Conservation (phyloP, 2,113 vertebrate species). For the Mungos mungo region DNA sequence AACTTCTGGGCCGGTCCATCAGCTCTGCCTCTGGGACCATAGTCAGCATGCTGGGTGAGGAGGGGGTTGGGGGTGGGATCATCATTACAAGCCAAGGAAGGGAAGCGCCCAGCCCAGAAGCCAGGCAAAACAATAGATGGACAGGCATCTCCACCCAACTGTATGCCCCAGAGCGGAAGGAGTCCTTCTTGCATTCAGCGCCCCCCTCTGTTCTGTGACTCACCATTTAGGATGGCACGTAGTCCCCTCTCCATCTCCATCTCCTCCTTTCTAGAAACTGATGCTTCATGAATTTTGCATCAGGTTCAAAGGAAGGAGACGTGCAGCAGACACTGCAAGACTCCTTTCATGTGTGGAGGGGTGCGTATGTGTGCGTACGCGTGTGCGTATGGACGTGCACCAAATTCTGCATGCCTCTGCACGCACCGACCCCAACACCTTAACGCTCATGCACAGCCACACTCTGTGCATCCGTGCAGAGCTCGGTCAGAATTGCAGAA, state of each 20-base stretch:
- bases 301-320: neutral
- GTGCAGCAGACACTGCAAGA: neutral
- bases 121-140: neutral
- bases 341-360: neutral
- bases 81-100: neutral
- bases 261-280: neutral
- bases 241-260: neutral
- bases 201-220: neutral
- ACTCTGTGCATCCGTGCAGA: neutral
- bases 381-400: fast-evolving
- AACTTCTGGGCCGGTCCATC: neutral
- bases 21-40: neutral
- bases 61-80: fast-evolving
- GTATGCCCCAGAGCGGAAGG: neutral
- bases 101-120: neutral
- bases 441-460: neutral
- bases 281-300: conserved; percentile 9
- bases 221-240: neutral
- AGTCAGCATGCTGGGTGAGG: neutral
- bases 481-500: neutral
- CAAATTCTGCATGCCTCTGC: neutral
- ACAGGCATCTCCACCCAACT: neutral
- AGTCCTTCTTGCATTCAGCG: neutral
- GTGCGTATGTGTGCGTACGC: no score
- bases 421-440: neutral